phyloP scores from a whole-genome alignment of 2,113 vertebrate species.

The Psophia crepitans region DNA sequence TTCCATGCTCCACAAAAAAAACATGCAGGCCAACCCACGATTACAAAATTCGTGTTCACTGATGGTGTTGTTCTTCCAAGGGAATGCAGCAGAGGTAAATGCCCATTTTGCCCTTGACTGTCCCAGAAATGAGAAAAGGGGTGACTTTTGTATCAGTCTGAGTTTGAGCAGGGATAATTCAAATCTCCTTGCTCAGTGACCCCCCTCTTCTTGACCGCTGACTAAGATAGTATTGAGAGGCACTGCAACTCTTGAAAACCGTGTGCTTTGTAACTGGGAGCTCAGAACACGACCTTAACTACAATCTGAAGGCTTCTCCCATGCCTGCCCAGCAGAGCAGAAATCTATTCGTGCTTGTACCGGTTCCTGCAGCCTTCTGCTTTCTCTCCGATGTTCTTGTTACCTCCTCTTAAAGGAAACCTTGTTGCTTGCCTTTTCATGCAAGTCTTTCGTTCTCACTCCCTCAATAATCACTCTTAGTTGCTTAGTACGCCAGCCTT shows the following conservation, averaged over 20 bases:
- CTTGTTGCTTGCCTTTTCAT: not conserved
- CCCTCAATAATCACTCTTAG: not conserved
- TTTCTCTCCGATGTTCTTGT: not conserved
- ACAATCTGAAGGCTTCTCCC: not conserved
- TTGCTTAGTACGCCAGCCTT: not conserved
- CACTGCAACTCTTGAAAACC: not conserved
- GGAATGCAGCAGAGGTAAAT: not conserved
- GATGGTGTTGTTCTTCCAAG: not conserved
- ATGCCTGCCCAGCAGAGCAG: not conserved
- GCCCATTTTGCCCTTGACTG: not conserved
- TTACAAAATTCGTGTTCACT: not conserved
- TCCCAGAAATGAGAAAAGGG: not conserved
- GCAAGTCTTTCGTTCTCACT: not conserved
- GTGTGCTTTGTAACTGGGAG: not conserved
- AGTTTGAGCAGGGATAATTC: not conserved
- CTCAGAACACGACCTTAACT: not conserved
- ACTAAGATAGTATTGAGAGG: not conserved
- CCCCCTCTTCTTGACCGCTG: not conserved
- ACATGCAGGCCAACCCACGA: not conserved
- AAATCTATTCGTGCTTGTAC: not conserved
- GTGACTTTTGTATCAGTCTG: not conserved
- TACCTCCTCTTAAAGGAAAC: not conserved
- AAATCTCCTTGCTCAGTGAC: not conserved
- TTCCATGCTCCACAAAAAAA: not conserved
- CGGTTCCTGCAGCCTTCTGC: not conserved